Evolutionary conservation across 2,113 vertebrate genomes (phyloP), one percentile per base, ranked within the genome.

Genomic region (Perccottus glenii): DNA sequence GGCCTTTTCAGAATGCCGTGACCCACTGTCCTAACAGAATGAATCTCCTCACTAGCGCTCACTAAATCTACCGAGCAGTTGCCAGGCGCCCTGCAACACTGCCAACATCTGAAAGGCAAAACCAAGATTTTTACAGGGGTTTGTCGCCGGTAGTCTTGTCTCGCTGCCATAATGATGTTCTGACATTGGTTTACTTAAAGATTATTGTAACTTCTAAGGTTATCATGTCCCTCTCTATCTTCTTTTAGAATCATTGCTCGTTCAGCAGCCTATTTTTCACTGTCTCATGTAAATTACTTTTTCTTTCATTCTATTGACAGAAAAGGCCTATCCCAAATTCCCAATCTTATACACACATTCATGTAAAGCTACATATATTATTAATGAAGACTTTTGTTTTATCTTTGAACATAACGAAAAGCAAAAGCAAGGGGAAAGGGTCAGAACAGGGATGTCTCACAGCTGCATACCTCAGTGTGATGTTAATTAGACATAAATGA

Each of bases 21-120:
- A 58, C 56, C 56, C 10, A 36, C 56, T 42, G 56, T 58, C 56
- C 56, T 58, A 43, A 43, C 56, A 43, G 9, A 43, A 14, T n/a
- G 36, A 58, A 58, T 58, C 40, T 19, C 56, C n/a, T 58, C 38
- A 19, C 38, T 27, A 43, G 16, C 36, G 36, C 38, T 11, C 38
- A 43, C 40, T 36, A 55, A 55, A 55, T 55, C 52, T 55, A 38
- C 33, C 52, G 14, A 19, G 15, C 56, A 40, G 56, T 40, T 16
- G n/a, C 53, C 15, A 43, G 12, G 5, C n/a, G 11, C 1, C 4
- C 42, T 43, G 10, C 42, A 43, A 43, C 42, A 43, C 38, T 58
- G 56, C 56, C 56, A 58, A 58, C 56, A 16, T 58, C 56, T 58
- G 15, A 58, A 10, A 43, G 36, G 56, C 36, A 57, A 40, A 40